Evolutionary conservation across 2,888 invertebrate species (phyloP).

Genomic region (Tinea semifulvella): DNA sequence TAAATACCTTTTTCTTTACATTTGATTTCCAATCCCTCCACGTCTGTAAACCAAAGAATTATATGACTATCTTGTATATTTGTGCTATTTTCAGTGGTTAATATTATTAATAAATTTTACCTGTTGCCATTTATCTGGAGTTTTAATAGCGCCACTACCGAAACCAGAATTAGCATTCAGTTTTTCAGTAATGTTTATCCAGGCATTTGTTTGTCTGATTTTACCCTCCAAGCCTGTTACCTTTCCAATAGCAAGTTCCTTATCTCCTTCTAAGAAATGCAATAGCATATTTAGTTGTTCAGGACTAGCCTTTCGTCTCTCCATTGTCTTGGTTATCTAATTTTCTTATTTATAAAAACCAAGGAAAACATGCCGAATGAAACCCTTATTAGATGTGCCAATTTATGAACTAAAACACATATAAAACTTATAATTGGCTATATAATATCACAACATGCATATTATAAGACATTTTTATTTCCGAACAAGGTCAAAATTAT

Average conservation of each 20-base stretch:
- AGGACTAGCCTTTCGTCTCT: slow-evolving; percentile 41
- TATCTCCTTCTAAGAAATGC: slow-evolving; percentile 39
- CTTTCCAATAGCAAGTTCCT: slow-evolving; percentile 41
- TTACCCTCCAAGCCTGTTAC: slow-evolving; percentile 37
- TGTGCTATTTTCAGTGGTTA: not conserved
- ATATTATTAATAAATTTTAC: slow-evolving; percentile 19
- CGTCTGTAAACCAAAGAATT: slow-evolving; percentile 25
- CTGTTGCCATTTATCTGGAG: slow-evolving; percentile 49
- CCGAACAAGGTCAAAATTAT: not conserved
- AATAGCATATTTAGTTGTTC: slow-evolving; percentile 42
- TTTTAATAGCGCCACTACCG: slow-evolving; percentile 43
- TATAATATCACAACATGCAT: not conserved
- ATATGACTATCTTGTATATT: not conserved
- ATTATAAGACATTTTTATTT: not conserved
- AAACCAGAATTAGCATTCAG: slow-evolving; percentile 42
- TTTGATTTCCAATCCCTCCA: slow-evolving; percentile 49
- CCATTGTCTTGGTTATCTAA: slow-evolving; percentile 21
- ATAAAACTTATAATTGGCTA: not conserved
- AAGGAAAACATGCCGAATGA: not conserved
- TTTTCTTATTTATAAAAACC: slow-evolving; percentile 1
- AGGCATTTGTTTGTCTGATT: slow-evolving; percentile 39
- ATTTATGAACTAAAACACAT: not conserved
- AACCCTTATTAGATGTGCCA: no score
- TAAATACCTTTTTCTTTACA: slow-evolving; percentile 45
- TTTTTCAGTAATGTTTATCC: slow-evolving; percentile 46